phyloP scores from a whole-genome alignment of 2,113 vertebrate genomes.

The Albula glossodonta region DNA sequence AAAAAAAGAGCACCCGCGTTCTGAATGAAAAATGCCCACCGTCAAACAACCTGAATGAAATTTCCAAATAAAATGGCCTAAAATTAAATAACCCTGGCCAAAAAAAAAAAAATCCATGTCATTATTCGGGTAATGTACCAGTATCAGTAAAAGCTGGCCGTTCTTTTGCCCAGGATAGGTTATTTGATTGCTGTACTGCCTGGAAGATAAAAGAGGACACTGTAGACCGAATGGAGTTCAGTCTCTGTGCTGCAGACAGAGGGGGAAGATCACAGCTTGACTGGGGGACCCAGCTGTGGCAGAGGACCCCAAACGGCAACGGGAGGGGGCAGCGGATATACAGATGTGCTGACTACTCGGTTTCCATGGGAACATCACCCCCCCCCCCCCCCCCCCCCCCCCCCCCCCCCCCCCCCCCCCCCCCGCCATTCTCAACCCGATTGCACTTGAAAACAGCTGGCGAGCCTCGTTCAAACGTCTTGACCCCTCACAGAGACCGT shows the following conservation, averaged over 20 bases:
- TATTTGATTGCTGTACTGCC: neutral
- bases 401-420: no score
- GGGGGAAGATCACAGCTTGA: neutral
- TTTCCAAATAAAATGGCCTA: no score
- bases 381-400: no score
- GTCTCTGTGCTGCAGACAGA: neutral
- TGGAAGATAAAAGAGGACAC: neutral
- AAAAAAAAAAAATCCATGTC: no score
- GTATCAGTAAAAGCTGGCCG: no score
- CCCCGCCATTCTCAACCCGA: neutral
- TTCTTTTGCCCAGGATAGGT: neutral
- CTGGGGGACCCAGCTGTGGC: neutral
- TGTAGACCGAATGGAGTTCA: neutral
- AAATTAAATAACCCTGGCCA: no score
- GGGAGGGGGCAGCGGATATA: neutral
- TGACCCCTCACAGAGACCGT: neutral
- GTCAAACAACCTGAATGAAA: neutral
- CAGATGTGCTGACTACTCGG: neutral
- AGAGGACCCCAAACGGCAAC: neutral
- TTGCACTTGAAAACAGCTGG: neutral
- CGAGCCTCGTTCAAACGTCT: neutral
- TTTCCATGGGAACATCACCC: slow-evolving; percentile 19
- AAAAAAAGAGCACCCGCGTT: neutral
- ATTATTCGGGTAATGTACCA: no score
- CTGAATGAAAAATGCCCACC: neutral